Evolutionary conservation across 2,113 vertebrate genomes (phyloP), one percentile per base, ranked within the genome.

Genomic region (Oriolus oriolus): DNA sequence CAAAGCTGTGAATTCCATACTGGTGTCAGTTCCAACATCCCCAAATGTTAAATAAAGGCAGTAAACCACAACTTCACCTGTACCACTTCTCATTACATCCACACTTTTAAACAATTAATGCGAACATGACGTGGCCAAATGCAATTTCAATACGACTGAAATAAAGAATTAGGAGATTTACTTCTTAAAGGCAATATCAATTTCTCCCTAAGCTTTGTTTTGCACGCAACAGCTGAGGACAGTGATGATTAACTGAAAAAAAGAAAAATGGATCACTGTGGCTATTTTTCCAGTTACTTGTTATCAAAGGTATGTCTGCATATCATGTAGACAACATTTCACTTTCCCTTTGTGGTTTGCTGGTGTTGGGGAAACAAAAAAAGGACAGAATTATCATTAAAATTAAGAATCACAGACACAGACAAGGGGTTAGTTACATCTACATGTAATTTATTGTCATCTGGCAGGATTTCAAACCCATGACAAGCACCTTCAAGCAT

Each of bases 381-480:
- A 39, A 68, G 1, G 9, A 47, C 19, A 69, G 17, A 85, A 84
- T 53, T 13, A 65, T 92, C 18, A 56, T 31, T 68, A 89, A 87
- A 89, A 84, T 61, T 16, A 83, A 75, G n/a, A 96, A 71, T 18
- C 78, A 73, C 14, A 77, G 45, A 90, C 61, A 80, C 1, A 28
- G 44, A 50, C 39, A 63, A 31, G 27, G 3, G 0, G 4, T 54
- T 75, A 47, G 53, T 42, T 82, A 53, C 31, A 64, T 52, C 39
- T 66, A 59, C 42, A n/a, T 44, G 30, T 37, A 47, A 88, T 94
- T 94, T 63, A 61, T 84, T 78, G 50, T 77, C 8, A 1, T 42
- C 71, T 68, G 49, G 60, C 39, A 77, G 49, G 50, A 81, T 86
- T 83, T 83, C 75, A 90, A 77, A 57, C 16, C 64, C 70, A 37